These are phyloP conservation scores for Microplitis deprimator DNA, from an alignment of 2,888 invertebrate genomes.

Conservation along the genomic window DNA sequence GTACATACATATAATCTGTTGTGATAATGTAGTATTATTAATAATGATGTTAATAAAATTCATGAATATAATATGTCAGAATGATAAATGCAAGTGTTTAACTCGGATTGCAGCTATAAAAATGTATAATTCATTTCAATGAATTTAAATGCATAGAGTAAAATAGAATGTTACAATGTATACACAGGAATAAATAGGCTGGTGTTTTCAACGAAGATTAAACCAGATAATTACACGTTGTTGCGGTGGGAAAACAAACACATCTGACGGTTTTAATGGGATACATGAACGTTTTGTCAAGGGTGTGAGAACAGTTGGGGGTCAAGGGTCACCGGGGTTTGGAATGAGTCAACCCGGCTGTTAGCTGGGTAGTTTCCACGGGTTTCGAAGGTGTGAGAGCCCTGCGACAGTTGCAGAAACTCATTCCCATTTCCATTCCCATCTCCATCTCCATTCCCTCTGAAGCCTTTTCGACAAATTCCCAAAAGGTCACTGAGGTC, in stretches of 20 bases:
- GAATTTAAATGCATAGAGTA: background rate
- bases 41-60: too few relatives aligned
- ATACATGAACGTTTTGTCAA: constrained; percentile 24
- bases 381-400: background rate
- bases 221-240: constrained; percentile 28
- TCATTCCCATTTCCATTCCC: background rate
- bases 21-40: too few relatives aligned
- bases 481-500: constrained; percentile 38
- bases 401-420: background rate
- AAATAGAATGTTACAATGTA: constrained; percentile 1
- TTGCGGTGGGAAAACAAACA: constrained; percentile 30
- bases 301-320: background rate
- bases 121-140: constrained; percentile 13
- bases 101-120: constrained; percentile 3
- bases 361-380: too few relatives aligned
- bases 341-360: too few relatives aligned
- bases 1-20: too few relatives aligned
- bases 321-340: background rate
- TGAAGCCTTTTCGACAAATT: constrained; percentile 26
- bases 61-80: background rate
- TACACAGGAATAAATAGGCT: constrained; percentile 6
- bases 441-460: background rate
- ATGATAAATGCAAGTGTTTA: background rate
- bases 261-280: constrained; percentile 23
- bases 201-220: constrained; percentile 19